Percentiles rank a stretch among this genome's conserved stretches.
These are phyloP conservation scores for Eilema sororculum DNA, from an alignment of 2,888 invertebrate genomes.

Conservation along the genomic window DNA sequence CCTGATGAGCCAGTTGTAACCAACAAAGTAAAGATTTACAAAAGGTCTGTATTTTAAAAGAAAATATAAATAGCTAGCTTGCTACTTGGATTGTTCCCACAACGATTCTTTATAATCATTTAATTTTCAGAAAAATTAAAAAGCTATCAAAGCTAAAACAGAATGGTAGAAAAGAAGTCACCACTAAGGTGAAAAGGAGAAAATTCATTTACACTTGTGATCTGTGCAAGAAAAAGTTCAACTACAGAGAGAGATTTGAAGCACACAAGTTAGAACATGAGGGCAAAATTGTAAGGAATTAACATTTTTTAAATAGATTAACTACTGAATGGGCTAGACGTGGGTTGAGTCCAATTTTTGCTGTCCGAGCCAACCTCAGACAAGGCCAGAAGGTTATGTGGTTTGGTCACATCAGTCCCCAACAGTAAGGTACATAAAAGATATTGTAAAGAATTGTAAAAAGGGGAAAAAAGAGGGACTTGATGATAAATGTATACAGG, in stretches of 20 bases:
- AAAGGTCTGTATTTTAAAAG: conserved; percentile 25
- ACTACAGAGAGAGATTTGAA: conserved; percentile 68
- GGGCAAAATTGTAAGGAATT: conserved; percentile 69
- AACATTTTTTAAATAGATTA: background rate
- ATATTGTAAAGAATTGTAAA: no score
- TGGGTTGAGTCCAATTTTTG: no score
- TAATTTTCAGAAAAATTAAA: conserved; percentile 42
- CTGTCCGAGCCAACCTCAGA: no score
- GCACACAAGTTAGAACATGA: conserved; percentile 75
- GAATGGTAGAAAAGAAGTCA: conserved; percentile 40
- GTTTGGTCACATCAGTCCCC: no score
- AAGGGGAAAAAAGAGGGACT: no score
- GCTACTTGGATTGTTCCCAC: background rate
- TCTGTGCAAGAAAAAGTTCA: conserved; percentile 73
- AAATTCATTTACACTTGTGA: conserved; percentile 68
- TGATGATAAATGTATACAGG: no score
- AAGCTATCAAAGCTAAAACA: conserved; percentile 48
- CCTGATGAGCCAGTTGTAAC: conserved; percentile 28
- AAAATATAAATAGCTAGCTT: background rate
- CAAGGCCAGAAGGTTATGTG: no score
- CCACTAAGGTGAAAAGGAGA: conserved; percentile 54
- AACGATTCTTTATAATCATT: background rate
- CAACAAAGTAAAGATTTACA: conserved; percentile 29
- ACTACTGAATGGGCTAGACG: no score
- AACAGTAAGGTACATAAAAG: no score